Evolutionary conservation across 1,140 invertebrate species (phyloP).

Genomic region (Macrocentrus cingulum): DNA sequence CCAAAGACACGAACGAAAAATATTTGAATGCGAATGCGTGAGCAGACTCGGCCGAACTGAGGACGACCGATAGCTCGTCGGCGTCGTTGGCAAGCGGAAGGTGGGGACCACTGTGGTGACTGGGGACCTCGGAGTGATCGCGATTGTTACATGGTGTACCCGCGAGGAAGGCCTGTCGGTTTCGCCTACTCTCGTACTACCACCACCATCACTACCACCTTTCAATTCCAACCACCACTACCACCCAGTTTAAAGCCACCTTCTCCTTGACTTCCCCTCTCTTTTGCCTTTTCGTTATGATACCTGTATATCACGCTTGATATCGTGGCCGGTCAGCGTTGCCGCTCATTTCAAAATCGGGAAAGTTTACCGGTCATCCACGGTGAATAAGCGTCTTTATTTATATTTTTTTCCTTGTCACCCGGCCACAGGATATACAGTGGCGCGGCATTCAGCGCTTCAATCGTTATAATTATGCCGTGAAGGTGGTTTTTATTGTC

Average conservation of each 20-base stretch:
- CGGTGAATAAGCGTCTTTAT: slow-evolving; percentile 16
- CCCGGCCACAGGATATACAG: slow-evolving; percentile 21
- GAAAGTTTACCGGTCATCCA: slow-evolving; percentile 30
- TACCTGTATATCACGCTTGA: slow-evolving; percentile 4
- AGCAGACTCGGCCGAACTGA: slow-evolving; percentile 57
- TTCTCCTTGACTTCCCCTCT: slow-evolving; percentile 21
- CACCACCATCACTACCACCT: too few relatives aligned
- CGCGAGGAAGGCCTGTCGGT: slow-evolving; percentile 24
- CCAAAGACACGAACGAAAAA: slow-evolving; percentile 34
- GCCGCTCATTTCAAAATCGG: slow-evolving; percentile 34
- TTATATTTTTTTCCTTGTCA: slow-evolving; percentile 26
- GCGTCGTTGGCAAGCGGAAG: slow-evolving; percentile 38
- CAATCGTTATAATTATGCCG: background rate
- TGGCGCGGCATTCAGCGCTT: slow-evolving; percentile 6
- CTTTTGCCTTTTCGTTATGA: slow-evolving; percentile 13
- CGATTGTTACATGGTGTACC: slow-evolving; percentile 36
- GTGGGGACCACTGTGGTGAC: slow-evolving; percentile 33
- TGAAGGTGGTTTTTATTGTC: slow-evolving; percentile 21
- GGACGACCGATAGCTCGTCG: slow-evolving; percentile 42
- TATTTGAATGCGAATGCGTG: slow-evolving; percentile 53
- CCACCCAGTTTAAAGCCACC: slow-evolving; percentile 3
- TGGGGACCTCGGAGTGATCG: slow-evolving; percentile 37
- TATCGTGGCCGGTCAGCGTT: slow-evolving; percentile 2
- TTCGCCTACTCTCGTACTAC: slow-evolving; percentile 22
- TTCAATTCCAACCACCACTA: slow-evolving; percentile 14